A percentile compares a stretch with the other conserved stretches of the same genome.
These are phyloP conservation scores for Archocentrus centrarchus DNA, from an alignment of 2,113 vertebrate species.

Conservation along the genomic window DNA sequence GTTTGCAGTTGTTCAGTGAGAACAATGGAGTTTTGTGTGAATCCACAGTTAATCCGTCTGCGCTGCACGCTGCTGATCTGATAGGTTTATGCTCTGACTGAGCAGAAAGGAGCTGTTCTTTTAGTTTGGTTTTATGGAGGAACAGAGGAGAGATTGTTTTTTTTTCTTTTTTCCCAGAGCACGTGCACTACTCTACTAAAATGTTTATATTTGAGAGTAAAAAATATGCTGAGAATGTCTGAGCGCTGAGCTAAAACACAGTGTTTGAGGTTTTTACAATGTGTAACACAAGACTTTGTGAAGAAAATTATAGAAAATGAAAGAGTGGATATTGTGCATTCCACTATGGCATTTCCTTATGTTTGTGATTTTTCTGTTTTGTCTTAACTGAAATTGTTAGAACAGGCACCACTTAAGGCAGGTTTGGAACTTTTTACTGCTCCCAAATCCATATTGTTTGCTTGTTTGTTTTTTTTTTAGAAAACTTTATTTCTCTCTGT, in stretches of 20 bases:
- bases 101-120: constrained; percentile 58
- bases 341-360: neutral
- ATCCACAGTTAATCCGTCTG: constrained; percentile 65
- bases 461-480: too few species aligned
- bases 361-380: neutral
- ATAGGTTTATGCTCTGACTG: constrained; percentile 46
- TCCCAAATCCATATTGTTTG: neutral
- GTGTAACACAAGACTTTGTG: neutral
- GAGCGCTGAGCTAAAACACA: too few species aligned
- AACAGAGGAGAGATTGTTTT: constrained; percentile 59
- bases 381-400: neutral
- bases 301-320: rapidly evolving
- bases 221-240: neutral
- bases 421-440: neutral
- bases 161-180: neutral
- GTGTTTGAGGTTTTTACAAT: neutral
- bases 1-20: constrained; percentile 30
- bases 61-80: constrained; percentile 57
- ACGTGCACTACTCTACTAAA: neutral
- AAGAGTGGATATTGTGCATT: neutral
- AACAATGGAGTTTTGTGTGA: constrained; percentile 68
- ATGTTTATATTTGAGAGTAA: neutral
- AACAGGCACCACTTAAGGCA: neutral
- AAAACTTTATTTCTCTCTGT: too few species aligned
- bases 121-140: constrained; percentile 30